Evolutionary conservation across 2,113 vertebrate species (phyloP).

Genomic region (Theristicus caerulescens): DNA sequence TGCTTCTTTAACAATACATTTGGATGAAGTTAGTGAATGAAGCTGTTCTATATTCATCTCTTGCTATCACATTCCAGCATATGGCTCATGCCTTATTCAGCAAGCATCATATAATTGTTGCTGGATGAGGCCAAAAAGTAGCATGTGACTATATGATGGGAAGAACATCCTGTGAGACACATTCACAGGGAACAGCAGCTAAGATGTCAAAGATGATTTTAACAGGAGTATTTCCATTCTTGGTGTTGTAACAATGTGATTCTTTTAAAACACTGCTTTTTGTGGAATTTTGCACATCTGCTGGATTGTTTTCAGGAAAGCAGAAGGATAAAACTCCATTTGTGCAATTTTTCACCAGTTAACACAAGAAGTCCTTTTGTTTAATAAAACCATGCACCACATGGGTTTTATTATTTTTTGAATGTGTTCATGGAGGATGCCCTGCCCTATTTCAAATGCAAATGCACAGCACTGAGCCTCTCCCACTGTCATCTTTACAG

Average conservation of each 20-base stretch:
- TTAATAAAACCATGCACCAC: background rate
- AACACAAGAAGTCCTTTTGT: background rate
- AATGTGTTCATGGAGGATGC: background rate
- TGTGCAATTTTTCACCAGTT: background rate
- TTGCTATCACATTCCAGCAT: background rate
- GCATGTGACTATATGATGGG: background rate
- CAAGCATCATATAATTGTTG: background rate
- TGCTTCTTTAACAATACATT: background rate
- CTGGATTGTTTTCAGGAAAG: background rate
- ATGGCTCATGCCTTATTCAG: background rate
- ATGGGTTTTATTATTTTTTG: background rate
- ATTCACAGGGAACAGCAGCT: background rate
- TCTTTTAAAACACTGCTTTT: background rate
- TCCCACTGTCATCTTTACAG: background rate
- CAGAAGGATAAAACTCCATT: background rate
- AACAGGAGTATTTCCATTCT: background rate
- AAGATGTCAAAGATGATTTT: background rate
- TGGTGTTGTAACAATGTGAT: background rate
- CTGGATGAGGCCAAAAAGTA: background rate
- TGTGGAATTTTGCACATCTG: background rate
- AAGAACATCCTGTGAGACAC: background rate
- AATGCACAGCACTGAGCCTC: background rate
- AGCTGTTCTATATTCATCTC: background rate
- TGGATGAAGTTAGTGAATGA: background rate
- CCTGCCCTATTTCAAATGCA: background rate